Percentiles rank a stretch among this genome's conserved stretches.
Conservation (phyloP, 2,113 vertebrate genomes). For the Cardinalis cardinalis region DNA sequence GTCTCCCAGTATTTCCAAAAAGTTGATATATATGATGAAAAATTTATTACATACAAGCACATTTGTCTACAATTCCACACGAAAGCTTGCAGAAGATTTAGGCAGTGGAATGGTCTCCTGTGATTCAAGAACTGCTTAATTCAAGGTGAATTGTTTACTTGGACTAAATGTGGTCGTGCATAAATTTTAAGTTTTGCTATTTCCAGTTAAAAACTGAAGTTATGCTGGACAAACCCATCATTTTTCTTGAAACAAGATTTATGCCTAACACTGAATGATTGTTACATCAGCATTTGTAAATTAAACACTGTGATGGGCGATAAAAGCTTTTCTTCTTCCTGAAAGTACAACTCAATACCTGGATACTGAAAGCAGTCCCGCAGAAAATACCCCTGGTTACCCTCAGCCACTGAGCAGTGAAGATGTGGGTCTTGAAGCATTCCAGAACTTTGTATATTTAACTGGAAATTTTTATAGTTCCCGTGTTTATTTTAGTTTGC, state of each 20-base stretch:
- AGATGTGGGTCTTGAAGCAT: not conserved
- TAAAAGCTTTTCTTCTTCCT: not conserved
- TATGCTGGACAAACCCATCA: not conserved
- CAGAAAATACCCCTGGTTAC: not conserved
- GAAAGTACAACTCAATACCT: not conserved
- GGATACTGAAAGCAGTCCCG: not conserved
- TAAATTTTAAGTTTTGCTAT: not conserved
- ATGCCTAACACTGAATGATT: not conserved
- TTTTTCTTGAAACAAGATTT: not conserved
- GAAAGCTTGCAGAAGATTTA: not conserved
- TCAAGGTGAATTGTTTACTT: not conserved
- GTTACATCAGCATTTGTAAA: not conserved
- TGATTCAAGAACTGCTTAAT: not conserved
- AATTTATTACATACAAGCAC: not conserved
- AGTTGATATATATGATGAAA: not conserved
- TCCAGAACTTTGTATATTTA: not conserved
- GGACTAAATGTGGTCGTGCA: not conserved
- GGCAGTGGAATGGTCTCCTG: not conserved
- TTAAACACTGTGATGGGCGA: not conserved
- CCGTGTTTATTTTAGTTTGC: not conserved
- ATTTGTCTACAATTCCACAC: not conserved
- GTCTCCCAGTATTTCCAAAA: not conserved
- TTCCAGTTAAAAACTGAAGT: not conserved
- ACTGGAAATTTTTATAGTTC: not conserved
- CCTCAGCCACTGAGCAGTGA: not conserved